Conservation (phyloP, 2,888 invertebrate genomes). For the Antitype chi region DNA sequence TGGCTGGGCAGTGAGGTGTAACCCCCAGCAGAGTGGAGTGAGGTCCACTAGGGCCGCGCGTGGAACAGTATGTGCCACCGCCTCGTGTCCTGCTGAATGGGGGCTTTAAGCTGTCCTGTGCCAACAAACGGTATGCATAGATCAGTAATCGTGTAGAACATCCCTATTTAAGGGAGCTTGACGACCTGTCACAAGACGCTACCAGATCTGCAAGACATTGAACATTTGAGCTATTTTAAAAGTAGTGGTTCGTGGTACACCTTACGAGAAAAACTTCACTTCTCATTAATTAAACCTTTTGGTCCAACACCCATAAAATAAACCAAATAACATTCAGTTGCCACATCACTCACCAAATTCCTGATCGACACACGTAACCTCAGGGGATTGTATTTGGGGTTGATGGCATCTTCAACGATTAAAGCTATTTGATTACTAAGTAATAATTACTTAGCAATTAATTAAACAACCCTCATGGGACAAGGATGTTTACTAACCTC, state of each 20-base stretch:
- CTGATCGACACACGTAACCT: not conserved
- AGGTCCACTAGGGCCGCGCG: too few relatives aligned
- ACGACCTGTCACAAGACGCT: too few relatives aligned
- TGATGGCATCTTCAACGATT: not conserved
- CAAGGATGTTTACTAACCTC: not conserved
- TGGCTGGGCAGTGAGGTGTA: too few relatives aligned
- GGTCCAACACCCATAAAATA: constrained; percentile 1
- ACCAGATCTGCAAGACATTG: too few relatives aligned
- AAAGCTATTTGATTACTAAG: constrained; percentile 8
- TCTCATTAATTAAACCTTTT: not conserved
- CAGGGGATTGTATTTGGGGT: not conserved
- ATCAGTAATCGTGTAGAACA: too few relatives aligned
- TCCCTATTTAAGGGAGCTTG: too few relatives aligned
- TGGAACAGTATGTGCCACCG: too few relatives aligned
- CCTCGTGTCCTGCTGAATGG: too few relatives aligned
- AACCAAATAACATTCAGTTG: not conserved
- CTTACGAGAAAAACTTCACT: not conserved
- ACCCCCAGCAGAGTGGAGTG: too few relatives aligned
- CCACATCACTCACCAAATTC: not conserved
- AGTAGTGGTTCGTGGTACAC: not conserved
- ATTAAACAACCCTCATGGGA: constrained; percentile 9
- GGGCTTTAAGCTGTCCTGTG: too few relatives aligned
- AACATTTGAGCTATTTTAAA: too few relatives aligned
- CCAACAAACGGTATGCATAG: too few relatives aligned
- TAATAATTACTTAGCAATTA: constrained; percentile 17